Conservation (phyloP, 2,888 invertebrate genomes). For the Epinotia brunnichana region DNA sequence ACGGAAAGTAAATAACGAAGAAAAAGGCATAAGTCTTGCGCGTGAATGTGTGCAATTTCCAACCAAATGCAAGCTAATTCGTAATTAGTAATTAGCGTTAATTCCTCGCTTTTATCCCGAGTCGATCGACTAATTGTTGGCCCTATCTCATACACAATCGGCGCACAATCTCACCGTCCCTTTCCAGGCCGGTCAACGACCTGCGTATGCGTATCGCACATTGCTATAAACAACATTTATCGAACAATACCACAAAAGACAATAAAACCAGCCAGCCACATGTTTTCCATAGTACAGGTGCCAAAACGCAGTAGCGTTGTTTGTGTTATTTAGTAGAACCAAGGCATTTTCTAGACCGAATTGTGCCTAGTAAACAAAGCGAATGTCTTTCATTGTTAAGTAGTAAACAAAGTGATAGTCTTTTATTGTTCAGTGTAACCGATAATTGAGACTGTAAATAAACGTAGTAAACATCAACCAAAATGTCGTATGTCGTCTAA, state of each 20-base stretch:
- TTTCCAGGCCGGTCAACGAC: slow-evolving; percentile 68
- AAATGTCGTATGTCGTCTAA: too few relatives aligned
- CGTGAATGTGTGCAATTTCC: not conserved
- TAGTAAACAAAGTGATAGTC: too few relatives aligned
- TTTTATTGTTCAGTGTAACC: too few relatives aligned
- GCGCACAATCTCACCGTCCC: slow-evolving; percentile 63
- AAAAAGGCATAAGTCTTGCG: not conserved
- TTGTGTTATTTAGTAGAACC: not conserved
- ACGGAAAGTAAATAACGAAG: not conserved
- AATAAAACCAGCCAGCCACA: slow-evolving; percentile 61
- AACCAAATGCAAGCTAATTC: slow-evolving; percentile 7
- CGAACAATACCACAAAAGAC: slow-evolving; percentile 76
- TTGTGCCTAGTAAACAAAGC: too few relatives aligned
- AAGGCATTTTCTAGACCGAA: too few relatives aligned
- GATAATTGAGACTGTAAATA: too few relatives aligned
- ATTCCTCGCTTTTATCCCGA: slow-evolving; percentile 52
- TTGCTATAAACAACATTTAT: slow-evolving; percentile 82
- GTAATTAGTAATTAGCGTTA: slow-evolving; percentile 27
- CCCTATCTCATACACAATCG: too few relatives aligned
- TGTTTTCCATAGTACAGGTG: slow-evolving; percentile 8
- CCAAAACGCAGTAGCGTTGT: not conserved
- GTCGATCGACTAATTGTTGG: slow-evolving; percentile 62
- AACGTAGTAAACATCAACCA: too few relatives aligned
- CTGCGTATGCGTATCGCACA: slow-evolving; percentile 72
- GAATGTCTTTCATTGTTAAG: too few relatives aligned